Evolutionary conservation across 2,888 invertebrate genomes (phyloP).

Genomic region (Ctena decussata): DNA sequence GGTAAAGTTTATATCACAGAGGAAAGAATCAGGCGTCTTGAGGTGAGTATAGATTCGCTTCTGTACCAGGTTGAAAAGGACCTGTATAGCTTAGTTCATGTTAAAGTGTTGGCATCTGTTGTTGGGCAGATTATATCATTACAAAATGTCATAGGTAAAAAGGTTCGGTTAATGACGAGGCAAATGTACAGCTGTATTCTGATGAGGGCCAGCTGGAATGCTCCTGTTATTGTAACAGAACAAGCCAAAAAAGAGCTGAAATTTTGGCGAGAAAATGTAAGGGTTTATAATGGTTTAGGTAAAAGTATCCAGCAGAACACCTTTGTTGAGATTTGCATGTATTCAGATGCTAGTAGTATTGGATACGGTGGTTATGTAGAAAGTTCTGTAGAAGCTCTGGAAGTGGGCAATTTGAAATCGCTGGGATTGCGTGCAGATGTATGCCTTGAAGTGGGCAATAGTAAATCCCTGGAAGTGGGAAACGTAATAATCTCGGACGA

Average conservation of each 20-base stretch:
- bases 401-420: background rate
- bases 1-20: constrained; percentile 16
- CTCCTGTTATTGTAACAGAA: constrained; percentile 3
- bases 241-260: constrained; percentile 10
- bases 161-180: constrained; percentile 15
- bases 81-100: background rate
- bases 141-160: constrained; percentile 21
- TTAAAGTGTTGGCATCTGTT: constrained; percentile 7
- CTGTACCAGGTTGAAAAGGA: background rate
- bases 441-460: constrained; percentile 20
- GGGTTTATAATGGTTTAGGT: background rate
- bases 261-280: constrained; percentile 21
- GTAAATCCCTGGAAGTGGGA: background rate
- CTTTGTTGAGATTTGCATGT: background rate
- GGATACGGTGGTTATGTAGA: constrained; percentile 31
- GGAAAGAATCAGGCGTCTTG: constrained; percentile 14
- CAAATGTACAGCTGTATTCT: constrained; percentile 30
- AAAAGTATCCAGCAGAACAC: background rate
- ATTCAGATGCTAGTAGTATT: constrained; percentile 18
- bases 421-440: background rate
- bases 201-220: constrained; percentile 36
- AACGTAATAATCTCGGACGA: background rate
- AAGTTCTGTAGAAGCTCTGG: background rate
- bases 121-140: constrained; percentile 33
- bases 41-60: background rate